Conservation (phyloP, 2,113 vertebrate species). For the Salvelinus namaycush region DNA sequence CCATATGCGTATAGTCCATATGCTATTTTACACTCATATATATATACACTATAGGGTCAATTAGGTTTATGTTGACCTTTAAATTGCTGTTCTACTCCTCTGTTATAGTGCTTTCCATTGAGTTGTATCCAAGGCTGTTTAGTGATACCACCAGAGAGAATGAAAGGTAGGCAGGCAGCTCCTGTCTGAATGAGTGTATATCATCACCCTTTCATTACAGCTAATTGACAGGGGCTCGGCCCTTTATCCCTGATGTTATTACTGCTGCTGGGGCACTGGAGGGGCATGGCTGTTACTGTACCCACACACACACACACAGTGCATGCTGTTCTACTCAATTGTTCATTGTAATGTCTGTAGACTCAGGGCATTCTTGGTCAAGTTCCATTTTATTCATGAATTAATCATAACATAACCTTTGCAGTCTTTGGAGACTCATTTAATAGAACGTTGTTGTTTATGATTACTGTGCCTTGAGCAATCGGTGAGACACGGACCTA, state of each 20-base stretch:
- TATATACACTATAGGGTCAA: too few relatives aligned
- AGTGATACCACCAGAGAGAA: not conserved
- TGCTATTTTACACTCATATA: too few relatives aligned
- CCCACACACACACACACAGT: not conserved
- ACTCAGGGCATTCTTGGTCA: conserved; percentile 9
- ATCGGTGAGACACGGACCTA: conserved; percentile 38
- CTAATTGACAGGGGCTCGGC: conserved; percentile 19
- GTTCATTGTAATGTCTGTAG: conserved; percentile 2
- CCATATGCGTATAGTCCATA: too few relatives aligned
- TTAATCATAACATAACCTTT: conserved; percentile 44
- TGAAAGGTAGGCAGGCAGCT: not conserved
- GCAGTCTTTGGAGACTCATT: conserved; percentile 37
- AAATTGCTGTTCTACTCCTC: too few relatives aligned
- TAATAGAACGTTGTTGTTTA: conserved; percentile 46
- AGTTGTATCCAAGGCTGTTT: not conserved
- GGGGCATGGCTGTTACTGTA: conserved; percentile 28
- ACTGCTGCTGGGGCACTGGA: conserved; percentile 38
- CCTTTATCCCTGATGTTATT: conserved; percentile 23
- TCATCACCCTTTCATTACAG: conserved; percentile 58
- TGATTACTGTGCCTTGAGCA: conserved; percentile 35
- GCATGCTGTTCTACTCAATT: not conserved
- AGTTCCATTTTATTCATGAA: conserved; percentile 23
- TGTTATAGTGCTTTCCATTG: not conserved
- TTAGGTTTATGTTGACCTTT: too few relatives aligned
- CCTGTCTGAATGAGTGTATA: conserved; percentile 33